Conservation (phyloP, 1,140 invertebrate genomes). For the Listronotus oregonensis region DNA sequence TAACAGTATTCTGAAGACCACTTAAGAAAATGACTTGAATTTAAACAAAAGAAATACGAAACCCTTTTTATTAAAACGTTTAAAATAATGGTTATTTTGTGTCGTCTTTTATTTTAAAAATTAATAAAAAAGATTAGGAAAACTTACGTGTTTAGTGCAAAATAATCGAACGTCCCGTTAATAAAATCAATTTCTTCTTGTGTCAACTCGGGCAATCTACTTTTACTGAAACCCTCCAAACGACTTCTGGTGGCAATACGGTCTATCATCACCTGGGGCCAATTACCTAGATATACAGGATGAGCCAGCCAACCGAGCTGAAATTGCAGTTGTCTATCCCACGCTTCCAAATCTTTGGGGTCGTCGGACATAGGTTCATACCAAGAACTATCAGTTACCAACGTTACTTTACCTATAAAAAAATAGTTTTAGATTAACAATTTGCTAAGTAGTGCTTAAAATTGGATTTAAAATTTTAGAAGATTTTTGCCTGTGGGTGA, state of each 20-base stretch:
- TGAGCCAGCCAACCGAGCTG: conserved; percentile 63
- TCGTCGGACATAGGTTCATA: conserved; percentile 31
- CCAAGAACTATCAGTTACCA: conserved; percentile 36
- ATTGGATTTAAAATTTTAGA: no score
- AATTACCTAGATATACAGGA: conserved; percentile 60
- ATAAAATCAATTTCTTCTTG: conserved; percentile 54
- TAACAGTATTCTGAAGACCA: no score
- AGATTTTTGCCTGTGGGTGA: no score
- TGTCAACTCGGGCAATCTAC: conserved; percentile 66
- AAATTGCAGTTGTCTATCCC: conserved; percentile 30
- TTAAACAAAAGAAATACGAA: no score
- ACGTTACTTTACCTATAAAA: conserved; percentile 33
- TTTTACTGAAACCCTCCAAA: conserved; percentile 58
- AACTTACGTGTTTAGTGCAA: conserved; percentile 51
- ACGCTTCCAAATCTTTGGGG: conserved; percentile 24
- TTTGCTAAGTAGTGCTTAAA: no score
- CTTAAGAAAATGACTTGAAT: no score
- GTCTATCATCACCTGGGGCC: conserved; percentile 62
- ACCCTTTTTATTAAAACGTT: no score
- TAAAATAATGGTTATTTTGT: no score
- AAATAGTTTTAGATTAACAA: neutral
- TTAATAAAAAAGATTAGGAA: no score
- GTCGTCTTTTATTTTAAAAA: no score
- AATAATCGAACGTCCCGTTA: conserved; percentile 60
- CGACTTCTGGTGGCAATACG: conserved; percentile 61